Conservation (phyloP, 2,113 vertebrate species). For the Columbina picui region DNA sequence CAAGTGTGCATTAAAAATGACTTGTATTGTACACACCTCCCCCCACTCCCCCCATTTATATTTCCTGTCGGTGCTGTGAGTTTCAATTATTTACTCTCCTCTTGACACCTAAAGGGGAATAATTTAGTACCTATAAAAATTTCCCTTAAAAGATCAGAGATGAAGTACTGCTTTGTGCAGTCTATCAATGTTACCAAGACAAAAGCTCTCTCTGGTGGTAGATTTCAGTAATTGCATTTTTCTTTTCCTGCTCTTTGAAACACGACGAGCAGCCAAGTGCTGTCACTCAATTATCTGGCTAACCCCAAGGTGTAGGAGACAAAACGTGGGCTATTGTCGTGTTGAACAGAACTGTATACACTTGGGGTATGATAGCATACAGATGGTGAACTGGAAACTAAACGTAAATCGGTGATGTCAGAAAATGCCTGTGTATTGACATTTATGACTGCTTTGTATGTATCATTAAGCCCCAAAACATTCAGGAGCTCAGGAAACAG, state of each 20-base stretch:
- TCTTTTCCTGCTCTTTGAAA: not conserved
- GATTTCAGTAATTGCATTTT: not conserved
- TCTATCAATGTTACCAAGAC: rapidly evolving
- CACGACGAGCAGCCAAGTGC: rapidly evolving
- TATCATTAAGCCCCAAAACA: not conserved
- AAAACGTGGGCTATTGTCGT: not conserved
- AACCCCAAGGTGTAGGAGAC: not conserved
- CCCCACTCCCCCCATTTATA: not conserved
- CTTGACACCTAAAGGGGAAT: not conserved
- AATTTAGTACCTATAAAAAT: not conserved
- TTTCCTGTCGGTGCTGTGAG: not conserved
- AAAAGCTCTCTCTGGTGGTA: slow-evolving; percentile 42
- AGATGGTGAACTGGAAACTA: not conserved
- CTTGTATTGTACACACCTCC: not conserved
- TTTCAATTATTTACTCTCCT: not conserved
- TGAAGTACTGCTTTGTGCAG: rapidly evolving
- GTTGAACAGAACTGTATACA: not conserved
- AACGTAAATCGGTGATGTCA: not conserved
- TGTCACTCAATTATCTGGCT: not conserved
- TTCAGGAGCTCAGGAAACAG: not conserved
- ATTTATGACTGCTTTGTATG: not conserved
- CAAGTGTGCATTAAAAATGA: not conserved
- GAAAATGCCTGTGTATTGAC: not conserved
- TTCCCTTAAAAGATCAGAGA: not conserved
- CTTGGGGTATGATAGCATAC: rapidly evolving